Percentiles rank a stretch among this genome's conserved stretches.
Conservation (phyloP, 2,113 vertebrate species). For the Mustela nigripes region DNA sequence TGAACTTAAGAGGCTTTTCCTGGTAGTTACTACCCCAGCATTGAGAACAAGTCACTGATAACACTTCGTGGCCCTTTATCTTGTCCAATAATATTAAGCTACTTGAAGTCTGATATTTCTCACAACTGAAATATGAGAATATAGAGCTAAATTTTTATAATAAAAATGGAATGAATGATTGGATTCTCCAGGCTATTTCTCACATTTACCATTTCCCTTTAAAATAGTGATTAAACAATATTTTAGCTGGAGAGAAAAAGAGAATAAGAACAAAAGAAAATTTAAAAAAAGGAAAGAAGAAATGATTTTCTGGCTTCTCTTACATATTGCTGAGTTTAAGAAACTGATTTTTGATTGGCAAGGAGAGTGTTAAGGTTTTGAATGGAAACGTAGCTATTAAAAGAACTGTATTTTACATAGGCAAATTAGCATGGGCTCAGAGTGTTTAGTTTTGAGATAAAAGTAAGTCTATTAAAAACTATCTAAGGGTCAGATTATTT, state of each 20-base stretch:
- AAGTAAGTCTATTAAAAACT: slow-evolving; percentile 48
- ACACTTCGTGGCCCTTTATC: not conserved
- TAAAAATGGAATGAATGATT: slow-evolving; percentile 14
- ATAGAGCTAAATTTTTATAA: not conserved
- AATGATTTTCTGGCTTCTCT: slow-evolving; percentile 3
- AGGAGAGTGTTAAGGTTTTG: slow-evolving; percentile 18
- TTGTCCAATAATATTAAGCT: not conserved
- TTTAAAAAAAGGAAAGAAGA: not conserved
- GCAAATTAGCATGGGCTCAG: not conserved
- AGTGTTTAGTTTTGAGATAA: slow-evolving; percentile 64
- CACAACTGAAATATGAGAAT: slow-evolving; percentile 51
- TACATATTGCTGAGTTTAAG: not conserved
- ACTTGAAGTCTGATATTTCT: slow-evolving; percentile 54
- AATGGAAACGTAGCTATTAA: slow-evolving; percentile 49
- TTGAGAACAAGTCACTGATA: slow-evolving; percentile 2
- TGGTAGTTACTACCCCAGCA: not conserved
- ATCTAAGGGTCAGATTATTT: slow-evolving; percentile 68
- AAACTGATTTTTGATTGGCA: slow-evolving; percentile 49
- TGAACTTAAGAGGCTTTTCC: slow-evolving; percentile 31
- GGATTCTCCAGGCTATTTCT: not conserved
- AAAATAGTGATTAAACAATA: slow-evolving; percentile 44
- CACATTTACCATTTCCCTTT: not conserved
- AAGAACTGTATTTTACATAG: slow-evolving; percentile 44
- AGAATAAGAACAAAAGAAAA: not conserved
- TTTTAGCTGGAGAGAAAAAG: not conserved